Evolutionary conservation across 2,888 invertebrate species (phyloP), one percentile per base, ranked within the genome.

Genomic region (Abrostola tripartita): DNA sequence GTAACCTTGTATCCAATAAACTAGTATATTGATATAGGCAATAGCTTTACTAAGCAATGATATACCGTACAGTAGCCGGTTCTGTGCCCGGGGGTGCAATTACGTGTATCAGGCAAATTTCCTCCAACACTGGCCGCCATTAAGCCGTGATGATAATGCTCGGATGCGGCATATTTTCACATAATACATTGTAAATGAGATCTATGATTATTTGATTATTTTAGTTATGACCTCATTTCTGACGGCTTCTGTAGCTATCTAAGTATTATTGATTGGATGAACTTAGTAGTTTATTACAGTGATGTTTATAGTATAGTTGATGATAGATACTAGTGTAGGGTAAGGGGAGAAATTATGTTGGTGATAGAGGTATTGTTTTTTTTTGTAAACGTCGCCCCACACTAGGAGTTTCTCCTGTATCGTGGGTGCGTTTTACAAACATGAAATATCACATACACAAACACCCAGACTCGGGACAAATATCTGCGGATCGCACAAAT

Each of bases 31-130:
- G 71, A 78, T 76, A 75, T 58, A 64, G 50, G 65, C 66, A 71
- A 64, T 69, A 55, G 74, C 68, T 67, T 58, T 60, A 72, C 71
- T 79, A 76, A 79, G 73, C 78, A 76, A 68, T 68, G 73, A 72
- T 78, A 70, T 72, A 79, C 70, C 61, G 69, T 71, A 71, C 76
- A 70, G 81, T 81, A 83, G 84, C 81, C 65, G 67, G 80, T 85
- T 82, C 84, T 78, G 80, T 77, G 82, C 85, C 86, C 74, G 78
- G 66, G 86, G 88, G 71, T 79, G 75, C 82, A 78, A 80, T 81
- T 80, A 80, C 71, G 74, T 59, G 64, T 76, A 79, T 86, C 84
- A 85, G 84, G 88, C 85, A 85, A 89, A 88, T 89, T 88, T 86
- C 87, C 88, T 87, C 81, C 82, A 84, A 75, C 78, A 71, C 81